Evolutionary conservation across 2,113 vertebrate genomes (phyloP).

Genomic region (Macquaria australasica): DNA sequence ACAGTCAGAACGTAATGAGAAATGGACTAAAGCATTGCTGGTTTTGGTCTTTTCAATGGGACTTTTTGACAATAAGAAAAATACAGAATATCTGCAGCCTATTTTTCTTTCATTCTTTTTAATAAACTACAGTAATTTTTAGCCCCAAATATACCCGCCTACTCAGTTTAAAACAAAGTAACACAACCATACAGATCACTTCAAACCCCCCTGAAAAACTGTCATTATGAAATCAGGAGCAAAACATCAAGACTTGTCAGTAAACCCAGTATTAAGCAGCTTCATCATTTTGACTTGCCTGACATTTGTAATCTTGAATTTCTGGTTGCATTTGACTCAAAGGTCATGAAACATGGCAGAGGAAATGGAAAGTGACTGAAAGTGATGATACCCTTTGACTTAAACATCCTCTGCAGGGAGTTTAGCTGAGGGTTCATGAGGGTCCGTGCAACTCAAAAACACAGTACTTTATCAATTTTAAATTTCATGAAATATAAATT

Average conservation of each 20-base stretch:
- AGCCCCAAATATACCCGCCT: neutral
- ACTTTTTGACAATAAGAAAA: neutral
- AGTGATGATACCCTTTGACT: constrained; percentile 36
- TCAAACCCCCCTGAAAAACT: neutral
- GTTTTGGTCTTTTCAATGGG: no score
- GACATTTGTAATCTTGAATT: constrained; percentile 54
- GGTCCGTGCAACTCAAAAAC: neutral
- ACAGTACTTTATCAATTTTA: constrained; percentile 14
- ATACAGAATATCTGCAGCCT: neutral
- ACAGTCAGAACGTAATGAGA: neutral
- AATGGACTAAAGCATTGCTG: neutral
- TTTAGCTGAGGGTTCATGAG: constrained; percentile 23
- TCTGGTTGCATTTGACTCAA: constrained; percentile 51
- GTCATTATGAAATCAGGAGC: neutral
- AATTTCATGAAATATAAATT: constrained; percentile 27
- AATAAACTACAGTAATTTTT: neutral
- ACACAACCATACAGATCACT: neutral
- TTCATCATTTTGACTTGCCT: constrained; percentile 38
- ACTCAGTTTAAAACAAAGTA: neutral
- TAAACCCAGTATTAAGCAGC: constrained; percentile 17
- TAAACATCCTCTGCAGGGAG: constrained; percentile 1
- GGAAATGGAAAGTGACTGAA: constrained; percentile 40
- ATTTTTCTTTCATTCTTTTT: neutral
- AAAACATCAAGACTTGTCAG: neutral
- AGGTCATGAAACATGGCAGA: constrained; percentile 34